A percentile compares a stretch with the other conserved stretches of the same genome.
These are phyloP conservation scores for Sturnus vulgaris DNA, from an alignment of 2,113 vertebrate species.

Conservation along the genomic window DNA sequence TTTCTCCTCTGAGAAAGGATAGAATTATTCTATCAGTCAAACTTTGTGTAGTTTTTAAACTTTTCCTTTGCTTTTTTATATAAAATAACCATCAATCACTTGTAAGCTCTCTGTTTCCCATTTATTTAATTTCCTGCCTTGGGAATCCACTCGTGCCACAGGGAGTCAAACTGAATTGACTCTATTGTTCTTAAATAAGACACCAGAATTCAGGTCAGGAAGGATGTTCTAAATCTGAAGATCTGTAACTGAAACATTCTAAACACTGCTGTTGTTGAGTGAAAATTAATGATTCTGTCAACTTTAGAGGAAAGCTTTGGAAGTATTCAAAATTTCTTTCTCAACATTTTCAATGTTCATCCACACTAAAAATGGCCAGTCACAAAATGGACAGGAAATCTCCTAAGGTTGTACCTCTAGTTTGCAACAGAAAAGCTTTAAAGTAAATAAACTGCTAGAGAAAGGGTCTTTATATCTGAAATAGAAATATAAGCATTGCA, in stretches of 20 bases:
- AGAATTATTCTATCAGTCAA: not conserved
- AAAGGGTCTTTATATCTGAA: not conserved
- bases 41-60: not conserved
- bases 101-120: not conserved
- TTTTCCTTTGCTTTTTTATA: not conserved
- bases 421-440: not conserved
- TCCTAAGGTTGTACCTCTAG: not conserved
- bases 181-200: not conserved
- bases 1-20: not conserved
- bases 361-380: not conserved
- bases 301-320: not conserved
- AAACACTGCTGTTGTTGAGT: not conserved
- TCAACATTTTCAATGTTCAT: not conserved
- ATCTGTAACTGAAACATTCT: not conserved
- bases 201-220: not conserved
- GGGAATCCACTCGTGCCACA: not conserved
- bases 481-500: not conserved
- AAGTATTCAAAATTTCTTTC: not conserved
- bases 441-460: not conserved
- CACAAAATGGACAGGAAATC: not conserved
- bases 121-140: not conserved
- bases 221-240: not conserved
- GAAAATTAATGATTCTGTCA: not conserved
- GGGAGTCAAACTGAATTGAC: not conserved
- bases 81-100: not conserved